Conservation (phyloP, 2,797 vertebrate species). For the Rousettus madagascariensis region DNA sequence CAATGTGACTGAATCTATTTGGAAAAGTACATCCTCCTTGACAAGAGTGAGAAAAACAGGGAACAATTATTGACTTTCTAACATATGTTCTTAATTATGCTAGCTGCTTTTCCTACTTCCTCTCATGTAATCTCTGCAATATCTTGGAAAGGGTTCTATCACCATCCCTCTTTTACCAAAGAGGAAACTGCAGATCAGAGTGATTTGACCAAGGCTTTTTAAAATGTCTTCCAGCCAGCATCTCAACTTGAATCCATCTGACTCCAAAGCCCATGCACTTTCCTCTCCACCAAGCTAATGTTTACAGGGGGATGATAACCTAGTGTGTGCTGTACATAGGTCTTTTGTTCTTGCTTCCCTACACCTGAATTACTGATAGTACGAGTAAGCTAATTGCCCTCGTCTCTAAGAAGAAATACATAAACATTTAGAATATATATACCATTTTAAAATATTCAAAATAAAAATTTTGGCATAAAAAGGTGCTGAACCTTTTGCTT, state of each 20-base stretch:
- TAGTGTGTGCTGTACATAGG: no score
- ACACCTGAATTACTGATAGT: not conserved
- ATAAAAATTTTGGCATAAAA: not conserved
- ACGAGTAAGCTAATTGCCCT: not conserved
- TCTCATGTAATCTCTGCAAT: not conserved
- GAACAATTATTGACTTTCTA: not conserved
- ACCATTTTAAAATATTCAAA: not conserved
- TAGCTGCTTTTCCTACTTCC: not conserved
- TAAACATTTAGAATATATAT: not conserved
- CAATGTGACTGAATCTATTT: not conserved
- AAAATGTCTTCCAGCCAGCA: not conserved
- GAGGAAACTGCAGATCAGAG: not conserved
- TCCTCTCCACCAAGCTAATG: not conserved
- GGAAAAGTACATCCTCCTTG: conserved; percentile 27
- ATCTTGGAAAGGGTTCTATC: not conserved
- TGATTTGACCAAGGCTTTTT: not conserved
- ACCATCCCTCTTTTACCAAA: not conserved
- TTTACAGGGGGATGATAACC: not conserved
- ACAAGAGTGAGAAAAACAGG: not conserved
- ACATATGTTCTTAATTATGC: not conserved
- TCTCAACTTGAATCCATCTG: not conserved
- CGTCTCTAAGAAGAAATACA: not conserved
- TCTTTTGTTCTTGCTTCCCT: not conserved
- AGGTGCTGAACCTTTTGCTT: not conserved
- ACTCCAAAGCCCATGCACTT: not conserved